Evolutionary conservation across 2,113 vertebrate species (phyloP).

Genomic region (Caloenas nicobarica): DNA sequence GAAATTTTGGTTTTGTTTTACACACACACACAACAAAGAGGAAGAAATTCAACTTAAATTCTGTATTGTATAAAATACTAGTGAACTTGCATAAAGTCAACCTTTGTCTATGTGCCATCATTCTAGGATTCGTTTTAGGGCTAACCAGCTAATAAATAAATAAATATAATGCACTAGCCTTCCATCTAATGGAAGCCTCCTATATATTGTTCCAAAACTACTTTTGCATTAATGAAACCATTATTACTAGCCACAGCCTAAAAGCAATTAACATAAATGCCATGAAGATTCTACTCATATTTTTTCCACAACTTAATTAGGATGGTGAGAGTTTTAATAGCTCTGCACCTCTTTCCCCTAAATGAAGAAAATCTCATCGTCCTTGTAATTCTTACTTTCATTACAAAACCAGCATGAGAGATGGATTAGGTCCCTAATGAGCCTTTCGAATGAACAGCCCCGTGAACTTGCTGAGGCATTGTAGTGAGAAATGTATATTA

Average conservation of each 20-base stretch:
- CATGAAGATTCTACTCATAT: not conserved
- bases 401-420: constrained; percentile 31
- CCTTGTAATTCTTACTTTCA: constrained; percentile 41
- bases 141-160: not conserved
- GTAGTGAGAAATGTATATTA: constrained; percentile 29
- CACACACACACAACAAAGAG: accelerated
- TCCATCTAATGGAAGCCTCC: not conserved
- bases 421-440: constrained; percentile 57
- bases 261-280: constrained; percentile 36
- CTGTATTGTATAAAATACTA: not conserved
- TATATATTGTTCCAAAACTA: not conserved
- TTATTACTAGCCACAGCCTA: not conserved
- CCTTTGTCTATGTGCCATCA: not conserved
- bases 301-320: constrained; percentile 45
- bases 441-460: not conserved
- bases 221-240: constrained; percentile 34
- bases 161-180: not conserved
- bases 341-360: constrained; percentile 18
- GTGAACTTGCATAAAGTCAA: not conserved
- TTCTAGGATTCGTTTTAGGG: not conserved
- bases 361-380: constrained; percentile 43
- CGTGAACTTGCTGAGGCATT: constrained; percentile 15
- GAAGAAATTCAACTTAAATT: not conserved
- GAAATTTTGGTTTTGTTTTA: not conserved
- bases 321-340: constrained; percentile 31